Conservation (phyloP, 2,113 vertebrate genomes). For the Hydropotes inermis region DNA sequence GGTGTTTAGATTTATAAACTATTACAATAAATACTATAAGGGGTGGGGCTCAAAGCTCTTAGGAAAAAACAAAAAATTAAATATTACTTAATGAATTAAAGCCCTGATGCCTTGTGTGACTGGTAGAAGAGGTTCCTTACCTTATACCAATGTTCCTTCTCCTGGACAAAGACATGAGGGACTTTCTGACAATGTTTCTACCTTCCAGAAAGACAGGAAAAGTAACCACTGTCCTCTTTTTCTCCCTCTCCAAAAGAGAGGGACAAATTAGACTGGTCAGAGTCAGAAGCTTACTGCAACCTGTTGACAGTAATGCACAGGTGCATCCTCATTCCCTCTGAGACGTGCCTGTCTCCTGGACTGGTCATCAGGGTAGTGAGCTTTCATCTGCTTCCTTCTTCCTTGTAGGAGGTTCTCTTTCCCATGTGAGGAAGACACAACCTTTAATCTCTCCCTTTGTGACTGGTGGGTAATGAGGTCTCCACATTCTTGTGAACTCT, state of each 20-base stretch:
- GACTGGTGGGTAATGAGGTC: neutral
- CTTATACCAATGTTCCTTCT: neutral
- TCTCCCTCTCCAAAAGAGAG: neutral
- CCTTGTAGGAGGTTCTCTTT: neutral
- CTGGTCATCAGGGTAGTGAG: neutral
- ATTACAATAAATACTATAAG: neutral
- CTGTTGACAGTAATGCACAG: neutral
- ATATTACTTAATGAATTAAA: neutral
- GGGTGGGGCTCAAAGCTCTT: neutral
- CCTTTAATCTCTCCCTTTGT: rapidly evolving
- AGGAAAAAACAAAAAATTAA: neutral
- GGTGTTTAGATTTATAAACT: neutral
- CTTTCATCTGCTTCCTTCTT: neutral
- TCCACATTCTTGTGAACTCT: neutral
- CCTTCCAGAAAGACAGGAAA: neutral
- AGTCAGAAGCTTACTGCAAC: neutral
- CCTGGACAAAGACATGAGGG: neutral
- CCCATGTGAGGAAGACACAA: neutral
- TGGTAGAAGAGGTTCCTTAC: neutral
- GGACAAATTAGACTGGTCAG: neutral
- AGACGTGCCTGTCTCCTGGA: neutral
- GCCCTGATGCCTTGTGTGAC: rapidly evolving
- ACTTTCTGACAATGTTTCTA: neutral
- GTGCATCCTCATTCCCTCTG: neutral
- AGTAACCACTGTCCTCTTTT: neutral